A percentile compares a stretch with the other conserved stretches of the same genome.
Evolutionary conservation across 2,797 vertebrate genomes (phyloP).

Genomic region (Alcedo atthis): DNA sequence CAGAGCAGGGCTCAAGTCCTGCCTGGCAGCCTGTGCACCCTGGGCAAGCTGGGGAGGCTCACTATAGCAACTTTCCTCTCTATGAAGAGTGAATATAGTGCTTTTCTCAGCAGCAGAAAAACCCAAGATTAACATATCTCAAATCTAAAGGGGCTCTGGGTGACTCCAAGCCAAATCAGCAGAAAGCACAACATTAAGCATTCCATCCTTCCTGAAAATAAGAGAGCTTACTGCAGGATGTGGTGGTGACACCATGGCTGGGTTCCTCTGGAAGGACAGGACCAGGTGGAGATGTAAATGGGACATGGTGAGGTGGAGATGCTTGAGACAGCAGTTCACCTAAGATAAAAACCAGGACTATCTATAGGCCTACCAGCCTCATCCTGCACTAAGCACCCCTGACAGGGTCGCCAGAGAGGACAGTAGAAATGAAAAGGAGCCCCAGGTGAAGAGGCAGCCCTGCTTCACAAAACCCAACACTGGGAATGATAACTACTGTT

Average conservation of each 20-base stretch:
- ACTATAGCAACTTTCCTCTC: not conserved
- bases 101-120: not conserved
- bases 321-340: not conserved
- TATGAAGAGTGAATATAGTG: rapidly evolving
- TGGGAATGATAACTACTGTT: not conserved
- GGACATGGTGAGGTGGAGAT: not conserved
- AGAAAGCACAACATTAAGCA: not conserved
- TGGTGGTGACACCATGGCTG: rapidly evolving
- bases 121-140: not conserved
- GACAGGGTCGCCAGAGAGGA: rapidly evolving
- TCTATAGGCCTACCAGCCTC: not conserved
- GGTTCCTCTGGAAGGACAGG: not conserved
- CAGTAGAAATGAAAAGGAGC: not conserved
- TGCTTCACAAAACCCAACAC: not conserved
- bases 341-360: not conserved
- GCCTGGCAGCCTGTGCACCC: not conserved
- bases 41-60: not conserved
- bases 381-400: not conserved
- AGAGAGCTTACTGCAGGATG: not conserved
- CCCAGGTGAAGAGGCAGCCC: not conserved
- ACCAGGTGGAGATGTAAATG: not conserved
- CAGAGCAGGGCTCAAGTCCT: not conserved
- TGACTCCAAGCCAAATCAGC: not conserved
- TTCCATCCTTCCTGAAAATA: not conserved
- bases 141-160: rapidly evolving